These are phyloP conservation scores for Sebastes hubbsi DNA, from an alignment of 2,797 vertebrate genomes.

Conservation along the genomic window DNA sequence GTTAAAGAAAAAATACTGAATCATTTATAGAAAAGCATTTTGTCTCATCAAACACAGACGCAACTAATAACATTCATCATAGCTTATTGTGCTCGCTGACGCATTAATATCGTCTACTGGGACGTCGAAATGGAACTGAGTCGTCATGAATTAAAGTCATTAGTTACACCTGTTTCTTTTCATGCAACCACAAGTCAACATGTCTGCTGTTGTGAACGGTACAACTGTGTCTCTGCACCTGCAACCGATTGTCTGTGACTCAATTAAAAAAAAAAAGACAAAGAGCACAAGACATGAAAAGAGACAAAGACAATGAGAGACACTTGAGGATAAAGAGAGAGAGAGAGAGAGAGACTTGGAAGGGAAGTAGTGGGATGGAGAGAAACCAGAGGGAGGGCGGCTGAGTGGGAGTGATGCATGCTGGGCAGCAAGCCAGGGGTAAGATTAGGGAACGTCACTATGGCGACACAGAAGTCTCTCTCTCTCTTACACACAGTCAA, in stretches of 20 bases:
- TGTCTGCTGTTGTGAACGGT: neutral
- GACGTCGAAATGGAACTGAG: neutral
- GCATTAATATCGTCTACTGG: neutral
- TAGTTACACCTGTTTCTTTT: neutral
- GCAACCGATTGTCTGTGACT: neutral
- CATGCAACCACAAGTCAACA: neutral
- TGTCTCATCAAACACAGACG: neutral
- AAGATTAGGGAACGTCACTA: constrained; percentile 77
- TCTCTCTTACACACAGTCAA: neutral
- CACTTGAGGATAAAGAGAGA: neutral
- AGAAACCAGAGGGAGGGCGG: constrained; percentile 46
- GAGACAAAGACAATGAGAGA: constrained; percentile 4
- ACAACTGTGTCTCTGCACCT: neutral
- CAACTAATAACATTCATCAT: neutral
- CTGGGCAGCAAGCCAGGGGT: constrained; percentile 77
- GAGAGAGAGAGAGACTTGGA: constrained; percentile 14
- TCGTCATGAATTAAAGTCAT: neutral
- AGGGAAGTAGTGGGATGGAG: constrained; percentile 39
- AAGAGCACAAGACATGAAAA: neutral
- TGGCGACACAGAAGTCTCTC: constrained; percentile 63
- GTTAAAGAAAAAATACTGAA: neutral
- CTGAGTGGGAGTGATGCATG: constrained; percentile 76
- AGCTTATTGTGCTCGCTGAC: neutral
- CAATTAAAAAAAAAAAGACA: neutral
- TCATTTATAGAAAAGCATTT: neutral